Evolutionary conservation across 2,797 vertebrate genomes (phyloP).

Genomic region (Heliangelus exortis): DNA sequence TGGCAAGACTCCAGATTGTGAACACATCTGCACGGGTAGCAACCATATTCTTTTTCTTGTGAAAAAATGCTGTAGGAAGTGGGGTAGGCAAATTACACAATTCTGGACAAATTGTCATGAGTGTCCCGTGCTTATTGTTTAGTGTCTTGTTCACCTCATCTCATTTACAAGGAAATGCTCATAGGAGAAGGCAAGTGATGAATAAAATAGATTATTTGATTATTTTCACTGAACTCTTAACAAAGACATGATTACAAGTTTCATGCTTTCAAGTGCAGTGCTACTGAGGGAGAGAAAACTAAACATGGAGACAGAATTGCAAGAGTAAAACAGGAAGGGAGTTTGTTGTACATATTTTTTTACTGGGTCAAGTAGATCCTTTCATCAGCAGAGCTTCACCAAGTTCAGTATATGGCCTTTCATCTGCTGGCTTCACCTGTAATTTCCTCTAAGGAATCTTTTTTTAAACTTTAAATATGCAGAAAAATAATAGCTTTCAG

Average conservation of each 20-base stretch:
- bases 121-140: not conserved
- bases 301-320: not conserved
- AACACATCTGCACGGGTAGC: not conserved
- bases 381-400: not conserved
- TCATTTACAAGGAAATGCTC: not conserved
- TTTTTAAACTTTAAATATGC: not conserved
- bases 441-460: not conserved
- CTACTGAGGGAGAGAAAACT: not conserved
- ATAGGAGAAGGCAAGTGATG: not conserved
- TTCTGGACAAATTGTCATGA: not conserved
- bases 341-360: not conserved
- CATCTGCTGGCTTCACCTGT: not conserved
- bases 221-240: not conserved
- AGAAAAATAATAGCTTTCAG: constrained; percentile 23
- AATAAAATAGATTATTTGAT: not conserved
- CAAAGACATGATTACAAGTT: not conserved
- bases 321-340: not conserved
- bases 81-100: not conserved
- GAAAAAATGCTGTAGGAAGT: not conserved
- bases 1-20: not conserved
- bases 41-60: not conserved
- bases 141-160: not conserved
- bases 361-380: not conserved
- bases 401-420: not conserved
- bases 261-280: not conserved